Evolutionary conservation across 2,113 vertebrate genomes (phyloP).

Genomic region (Planiliza haematocheilus): DNA sequence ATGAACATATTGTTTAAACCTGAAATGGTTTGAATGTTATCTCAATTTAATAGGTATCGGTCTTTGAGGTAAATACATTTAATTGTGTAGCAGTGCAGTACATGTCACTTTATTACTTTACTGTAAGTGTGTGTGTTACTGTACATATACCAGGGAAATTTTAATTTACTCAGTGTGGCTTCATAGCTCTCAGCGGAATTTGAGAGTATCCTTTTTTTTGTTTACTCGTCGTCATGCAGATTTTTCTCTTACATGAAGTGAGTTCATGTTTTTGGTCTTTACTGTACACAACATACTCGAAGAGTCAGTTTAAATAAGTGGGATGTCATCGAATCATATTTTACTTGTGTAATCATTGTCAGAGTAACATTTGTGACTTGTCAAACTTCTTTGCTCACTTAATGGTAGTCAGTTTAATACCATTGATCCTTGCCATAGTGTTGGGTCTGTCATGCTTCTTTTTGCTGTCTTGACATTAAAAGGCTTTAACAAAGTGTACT

Average conservation of each 20-base stretch:
- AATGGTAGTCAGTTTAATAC: conserved; percentile 62
- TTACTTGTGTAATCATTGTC: conserved; percentile 82
- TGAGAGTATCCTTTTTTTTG: conserved; percentile 3
- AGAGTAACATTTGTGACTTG: conserved; percentile 51
- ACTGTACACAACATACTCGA: conserved; percentile 39
- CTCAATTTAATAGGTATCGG: conserved; percentile 64
- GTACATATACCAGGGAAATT: conserved; percentile 72
- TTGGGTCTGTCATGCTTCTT: conserved; percentile 89
- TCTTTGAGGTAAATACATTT: conserved; percentile 69
- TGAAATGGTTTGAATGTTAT: conserved; percentile 69
- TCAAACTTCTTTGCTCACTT: conserved; percentile 77
- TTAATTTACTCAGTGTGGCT: conserved; percentile 40
- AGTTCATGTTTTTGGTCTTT: conserved; percentile 54
- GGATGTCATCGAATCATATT: conserved; percentile 73
- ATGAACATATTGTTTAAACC: conserved; percentile 69
- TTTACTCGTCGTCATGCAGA: conserved; percentile 36
- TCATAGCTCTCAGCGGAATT: conserved; percentile 43
- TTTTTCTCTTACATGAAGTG: conserved; percentile 46
- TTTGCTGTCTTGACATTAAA: conserved; percentile 86
- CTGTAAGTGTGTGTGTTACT: conserved; percentile 74
- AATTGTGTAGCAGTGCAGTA: conserved; percentile 79
- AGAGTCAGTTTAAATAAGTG: conserved; percentile 53
- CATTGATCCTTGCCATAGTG: conserved; percentile 67
- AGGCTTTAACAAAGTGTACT: conserved; percentile 66
- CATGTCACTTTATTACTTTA: conserved; percentile 78